Conservation (phyloP, 2,797 vertebrate genomes). For the Austrolebias charrua region DNA sequence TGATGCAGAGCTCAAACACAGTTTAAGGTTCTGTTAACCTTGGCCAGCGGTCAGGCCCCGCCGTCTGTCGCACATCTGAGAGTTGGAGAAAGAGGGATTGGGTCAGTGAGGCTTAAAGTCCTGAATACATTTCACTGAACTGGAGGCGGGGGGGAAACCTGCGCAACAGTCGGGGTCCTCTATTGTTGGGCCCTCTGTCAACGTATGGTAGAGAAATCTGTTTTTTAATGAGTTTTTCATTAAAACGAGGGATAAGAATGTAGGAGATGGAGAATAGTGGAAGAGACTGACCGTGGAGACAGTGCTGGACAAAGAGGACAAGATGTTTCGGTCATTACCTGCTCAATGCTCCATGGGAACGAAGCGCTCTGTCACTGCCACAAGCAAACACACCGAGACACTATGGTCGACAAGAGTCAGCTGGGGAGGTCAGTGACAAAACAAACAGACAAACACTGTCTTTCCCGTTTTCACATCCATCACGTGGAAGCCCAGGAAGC, state of each 20-base stretch:
- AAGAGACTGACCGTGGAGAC: conserved; percentile 39
- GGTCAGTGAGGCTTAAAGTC: conserved; percentile 70
- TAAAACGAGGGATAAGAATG: conserved; percentile 44
- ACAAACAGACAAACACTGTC: conserved; percentile 14
- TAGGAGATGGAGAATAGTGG: conserved; percentile 15
- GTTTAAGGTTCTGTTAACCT: conserved; percentile 75
- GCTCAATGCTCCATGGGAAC: conserved; percentile 61
- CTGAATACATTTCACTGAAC: conserved; percentile 64
- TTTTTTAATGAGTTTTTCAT: conserved; percentile 50
- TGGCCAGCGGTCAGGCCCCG: conserved; percentile 69
- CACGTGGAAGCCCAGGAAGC: too few species aligned
- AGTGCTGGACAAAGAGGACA: conserved; percentile 50
- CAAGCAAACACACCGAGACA: conserved; percentile 34
- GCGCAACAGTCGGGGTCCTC: conserved; percentile 49
- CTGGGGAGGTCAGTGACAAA: conserved; percentile 15
- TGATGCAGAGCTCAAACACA: conserved; percentile 70
- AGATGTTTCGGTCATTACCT: conserved; percentile 62
- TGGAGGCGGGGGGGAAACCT: conserved; percentile 16
- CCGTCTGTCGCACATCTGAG: conserved; percentile 64
- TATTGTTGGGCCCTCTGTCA: conserved; percentile 44
- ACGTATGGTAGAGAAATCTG: conserved; percentile 34
- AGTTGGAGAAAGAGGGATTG: conserved; percentile 43
- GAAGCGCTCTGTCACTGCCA: conserved; percentile 63
- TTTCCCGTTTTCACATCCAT: conserved; percentile 2
- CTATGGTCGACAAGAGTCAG: conserved; percentile 48